Conservation (phyloP, 2,113 vertebrate species). For the Atlantisia rogersi region DNA sequence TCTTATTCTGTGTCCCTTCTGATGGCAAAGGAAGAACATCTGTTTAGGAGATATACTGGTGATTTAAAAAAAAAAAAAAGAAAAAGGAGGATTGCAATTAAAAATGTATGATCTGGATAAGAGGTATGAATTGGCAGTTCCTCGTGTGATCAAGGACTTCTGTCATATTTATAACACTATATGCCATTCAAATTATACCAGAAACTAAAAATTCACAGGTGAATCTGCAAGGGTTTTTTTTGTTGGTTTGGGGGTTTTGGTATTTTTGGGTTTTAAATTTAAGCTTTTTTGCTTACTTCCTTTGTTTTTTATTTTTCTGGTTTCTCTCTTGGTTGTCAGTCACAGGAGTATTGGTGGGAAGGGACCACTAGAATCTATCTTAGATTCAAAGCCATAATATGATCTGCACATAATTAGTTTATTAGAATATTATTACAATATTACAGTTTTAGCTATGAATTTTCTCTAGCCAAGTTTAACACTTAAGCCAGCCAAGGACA, state of each 20-base stretch:
- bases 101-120: neutral
- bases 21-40: neutral
- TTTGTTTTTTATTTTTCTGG: neutral
- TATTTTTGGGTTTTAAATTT: neutral
- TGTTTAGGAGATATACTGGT: neutral
- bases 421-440: neutral
- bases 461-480: neutral
- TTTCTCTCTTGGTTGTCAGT: neutral
- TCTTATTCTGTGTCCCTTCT: neutral
- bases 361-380: neutral
- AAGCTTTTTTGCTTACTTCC: neutral
- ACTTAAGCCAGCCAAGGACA: neutral
- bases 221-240: neutral
- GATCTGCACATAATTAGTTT: neutral
- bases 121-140: neutral
- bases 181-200: neutral
- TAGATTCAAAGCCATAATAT: neutral
- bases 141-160: neutral
- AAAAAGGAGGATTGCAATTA: neutral
- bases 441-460: neutral
- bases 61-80: neutral
- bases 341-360: neutral
- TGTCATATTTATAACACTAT: neutral
- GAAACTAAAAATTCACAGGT: neutral
- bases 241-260: neutral